phyloP scores from a whole-genome alignment of 30 jellyfish, hydroid and myxozoan genomes.

The Sanderia malayensis region DNA sequence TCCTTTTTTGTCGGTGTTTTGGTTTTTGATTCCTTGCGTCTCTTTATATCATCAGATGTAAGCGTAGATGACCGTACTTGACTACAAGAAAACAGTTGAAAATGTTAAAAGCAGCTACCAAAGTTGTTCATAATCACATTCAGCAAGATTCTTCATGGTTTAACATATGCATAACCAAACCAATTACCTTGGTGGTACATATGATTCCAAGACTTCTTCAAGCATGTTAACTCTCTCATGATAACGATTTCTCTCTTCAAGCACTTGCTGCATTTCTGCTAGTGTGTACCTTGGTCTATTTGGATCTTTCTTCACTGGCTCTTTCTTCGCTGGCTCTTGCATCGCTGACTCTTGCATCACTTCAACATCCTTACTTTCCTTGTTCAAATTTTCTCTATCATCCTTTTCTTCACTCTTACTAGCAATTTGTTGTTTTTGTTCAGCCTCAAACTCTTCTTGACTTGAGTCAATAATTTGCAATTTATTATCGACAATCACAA shows the following conservation, averaged over 20 bases:
- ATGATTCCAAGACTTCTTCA: conserved; percentile 81
- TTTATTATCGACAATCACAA: not conserved
- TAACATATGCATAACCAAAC: too few species aligned
- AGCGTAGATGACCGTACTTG: conserved; percentile 52
- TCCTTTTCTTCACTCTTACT: conserved; percentile 4
- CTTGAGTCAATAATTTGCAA: not conserved
- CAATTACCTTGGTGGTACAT: conserved; percentile 43
- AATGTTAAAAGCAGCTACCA: too few species aligned
- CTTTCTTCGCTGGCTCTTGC: not conserved
- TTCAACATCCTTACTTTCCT: not conserved
- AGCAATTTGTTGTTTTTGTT: not conserved
- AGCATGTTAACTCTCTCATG: conserved; percentile 68
- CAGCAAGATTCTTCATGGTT: too few species aligned
- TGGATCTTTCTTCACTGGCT: conserved; percentile 82
- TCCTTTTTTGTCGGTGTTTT: conserved; percentile 42
- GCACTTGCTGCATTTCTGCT: conserved; percentile 93
- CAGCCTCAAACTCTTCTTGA: not conserved
- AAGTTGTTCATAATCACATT: too few species aligned
- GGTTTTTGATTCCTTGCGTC: conserved; percentile 22
- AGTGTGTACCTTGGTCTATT: conserved; percentile 94
- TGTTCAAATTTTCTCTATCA: not conserved
- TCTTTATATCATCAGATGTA: conserved; percentile 27
- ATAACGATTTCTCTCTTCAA: conserved; percentile 80
- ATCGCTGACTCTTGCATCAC: not conserved
- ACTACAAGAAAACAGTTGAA: too few species aligned